A percentile compares a stretch with the other conserved stretches of the same genome.
These are phyloP conservation scores for Rhogogaster chlorosoma DNA, from an alignment of 2,888 invertebrate species.

Conservation along the genomic window DNA sequence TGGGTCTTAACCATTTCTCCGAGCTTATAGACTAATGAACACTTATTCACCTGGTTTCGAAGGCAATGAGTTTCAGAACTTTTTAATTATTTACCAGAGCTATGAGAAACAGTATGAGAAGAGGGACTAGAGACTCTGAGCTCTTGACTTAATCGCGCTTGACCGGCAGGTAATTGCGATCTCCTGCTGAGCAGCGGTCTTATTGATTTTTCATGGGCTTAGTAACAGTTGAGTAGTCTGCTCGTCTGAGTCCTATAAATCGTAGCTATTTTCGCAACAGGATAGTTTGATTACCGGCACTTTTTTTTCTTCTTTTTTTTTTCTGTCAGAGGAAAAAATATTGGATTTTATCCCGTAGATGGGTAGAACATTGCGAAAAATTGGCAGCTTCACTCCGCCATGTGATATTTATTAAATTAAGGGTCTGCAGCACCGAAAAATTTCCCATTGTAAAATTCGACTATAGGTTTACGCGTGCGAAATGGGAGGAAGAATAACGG, in stretches of 20 bases:
- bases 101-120: slow-evolving; percentile 6
- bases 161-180: slow-evolving; percentile 40
- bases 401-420: not conserved
- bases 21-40: not conserved
- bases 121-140: not conserved
- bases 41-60: not conserved
- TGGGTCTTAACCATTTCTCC: not conserved
- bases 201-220: slow-evolving; percentile 45
- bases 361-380: not conserved
- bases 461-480: slow-evolving; percentile 30
- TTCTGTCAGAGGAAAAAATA: not conserved
- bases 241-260: not conserved
- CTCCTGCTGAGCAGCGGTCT: slow-evolving; percentile 5
- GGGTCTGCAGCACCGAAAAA: not conserved
- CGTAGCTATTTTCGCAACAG: not conserved
- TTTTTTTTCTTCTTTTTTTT: not conserved
- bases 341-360: not conserved
- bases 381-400: not conserved
- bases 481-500: not conserved
- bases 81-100: slow-evolving; percentile 18
- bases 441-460: not conserved
- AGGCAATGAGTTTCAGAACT: not conserved
- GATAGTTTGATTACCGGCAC: not conserved
- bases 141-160: slow-evolving; percentile 39
- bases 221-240: slow-evolving; percentile 11